Evolutionary conservation across 2,113 vertebrate genomes (phyloP).

Genomic region (Dipodomys spectabilis): DNA sequence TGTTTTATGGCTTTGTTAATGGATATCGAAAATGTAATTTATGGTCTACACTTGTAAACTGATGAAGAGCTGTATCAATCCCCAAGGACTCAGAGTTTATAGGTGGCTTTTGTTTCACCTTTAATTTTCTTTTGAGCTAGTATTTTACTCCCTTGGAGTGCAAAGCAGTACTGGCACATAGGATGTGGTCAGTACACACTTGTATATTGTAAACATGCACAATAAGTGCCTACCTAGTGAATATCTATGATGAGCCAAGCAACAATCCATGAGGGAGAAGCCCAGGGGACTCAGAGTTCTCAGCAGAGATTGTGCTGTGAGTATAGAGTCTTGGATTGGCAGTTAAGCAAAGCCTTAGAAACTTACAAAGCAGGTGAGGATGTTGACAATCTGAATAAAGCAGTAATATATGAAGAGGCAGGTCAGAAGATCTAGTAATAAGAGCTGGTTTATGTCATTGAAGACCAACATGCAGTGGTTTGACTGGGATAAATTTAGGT

Average conservation of each 20-base stretch:
- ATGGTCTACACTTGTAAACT: not conserved
- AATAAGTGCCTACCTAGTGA: not conserved
- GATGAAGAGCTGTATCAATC: not conserved
- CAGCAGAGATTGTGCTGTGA: not conserved
- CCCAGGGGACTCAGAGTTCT: not conserved
- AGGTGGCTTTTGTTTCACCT: not conserved
- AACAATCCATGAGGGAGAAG: not conserved
- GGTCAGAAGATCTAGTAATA: not conserved
- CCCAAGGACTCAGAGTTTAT: not conserved
- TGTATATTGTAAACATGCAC: not conserved
- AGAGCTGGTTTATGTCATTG: not conserved
- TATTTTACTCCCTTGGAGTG: not conserved
- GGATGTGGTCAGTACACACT: not conserved
- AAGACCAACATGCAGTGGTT: not conserved
- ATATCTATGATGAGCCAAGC: not conserved
- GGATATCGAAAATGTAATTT: not conserved
- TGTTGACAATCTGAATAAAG: not conserved
- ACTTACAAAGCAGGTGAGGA: too few relatives aligned
- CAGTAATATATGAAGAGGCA: not conserved
- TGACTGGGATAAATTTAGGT: not conserved
- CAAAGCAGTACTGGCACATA: fast-evolving
- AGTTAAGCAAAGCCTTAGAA: not conserved
- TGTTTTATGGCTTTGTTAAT: not conserved
- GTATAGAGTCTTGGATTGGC: not conserved
- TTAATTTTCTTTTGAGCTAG: not conserved